A percentile compares a stretch with the other conserved stretches of the same genome.
These are phyloP conservation scores for Fissipunctia ypsillon DNA, from an alignment of 2,888 invertebrate genomes.

Conservation along the genomic window DNA sequence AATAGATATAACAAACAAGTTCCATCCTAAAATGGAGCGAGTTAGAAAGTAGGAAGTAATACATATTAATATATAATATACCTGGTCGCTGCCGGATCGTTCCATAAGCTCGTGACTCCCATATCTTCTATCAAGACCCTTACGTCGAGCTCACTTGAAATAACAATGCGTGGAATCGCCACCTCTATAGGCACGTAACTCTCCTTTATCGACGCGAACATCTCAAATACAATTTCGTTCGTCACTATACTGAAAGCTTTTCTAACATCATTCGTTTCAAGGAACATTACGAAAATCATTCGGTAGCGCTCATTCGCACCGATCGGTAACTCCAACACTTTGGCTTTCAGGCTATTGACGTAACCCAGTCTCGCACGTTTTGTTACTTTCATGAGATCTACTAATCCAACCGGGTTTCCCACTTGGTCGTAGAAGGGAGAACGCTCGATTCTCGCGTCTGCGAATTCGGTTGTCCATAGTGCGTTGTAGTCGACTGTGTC, in stretches of 20 bases:
- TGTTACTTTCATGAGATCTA: slow-evolving; percentile 55
- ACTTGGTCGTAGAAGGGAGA: slow-evolving; percentile 42
- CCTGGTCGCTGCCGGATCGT: slow-evolving; percentile 51
- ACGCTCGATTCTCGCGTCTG: slow-evolving; percentile 39
- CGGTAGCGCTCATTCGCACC: slow-evolving; percentile 39
- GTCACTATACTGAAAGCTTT: background rate
- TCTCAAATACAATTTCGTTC: slow-evolving; percentile 12
- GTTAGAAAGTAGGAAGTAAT: background rate
- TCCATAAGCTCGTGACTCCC: slow-evolving; percentile 48
- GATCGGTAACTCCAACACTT: slow-evolving; percentile 48
- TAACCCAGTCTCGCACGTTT: slow-evolving; percentile 42
- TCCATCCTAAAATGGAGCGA: background rate
- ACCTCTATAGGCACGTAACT: slow-evolving; percentile 38
- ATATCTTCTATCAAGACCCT: slow-evolving; percentile 37
- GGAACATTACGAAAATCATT: slow-evolving; percentile 29
- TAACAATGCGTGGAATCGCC: slow-evolving; percentile 46
- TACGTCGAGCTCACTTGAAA: slow-evolving; percentile 37
- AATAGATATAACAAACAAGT: background rate
- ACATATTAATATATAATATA: too few species aligned
- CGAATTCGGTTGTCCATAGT: slow-evolving; percentile 43
- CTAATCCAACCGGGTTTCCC: slow-evolving; percentile 45
- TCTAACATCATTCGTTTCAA: slow-evolving; percentile 5
- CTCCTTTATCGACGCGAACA: slow-evolving; percentile 30
- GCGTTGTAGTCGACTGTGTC: slow-evolving; percentile 51
- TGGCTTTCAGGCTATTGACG: slow-evolving; percentile 38